Evolutionary conservation across 2,888 invertebrate genomes (phyloP), one percentile per base, ranked within the genome.

Genomic region (Argyresthia albistria): DNA sequence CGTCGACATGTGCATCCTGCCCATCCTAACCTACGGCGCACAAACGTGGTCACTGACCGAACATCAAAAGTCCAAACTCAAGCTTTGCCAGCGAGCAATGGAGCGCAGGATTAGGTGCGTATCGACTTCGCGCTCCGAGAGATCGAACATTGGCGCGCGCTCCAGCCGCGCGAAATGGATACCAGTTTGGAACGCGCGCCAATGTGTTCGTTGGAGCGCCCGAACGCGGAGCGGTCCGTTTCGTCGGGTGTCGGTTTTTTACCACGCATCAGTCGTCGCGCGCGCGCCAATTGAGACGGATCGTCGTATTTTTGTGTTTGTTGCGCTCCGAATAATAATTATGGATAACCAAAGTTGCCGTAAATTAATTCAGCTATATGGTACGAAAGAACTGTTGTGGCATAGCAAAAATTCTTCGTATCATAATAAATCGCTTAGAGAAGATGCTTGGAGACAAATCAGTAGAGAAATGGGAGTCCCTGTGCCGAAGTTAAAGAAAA

Each of bases 161-260:
- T 45, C 15, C 45, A 45, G 45, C 14, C 15, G 15, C 45, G 8
- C 12, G 15, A 45, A 45, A 45, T 15, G 45, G 45, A 15, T 15
- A 15, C 45, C 15, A 45, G 45, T 45, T 45, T 15, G 45, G 12
- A 45, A 45, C 15, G 45, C 39, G 39, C 39, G 39, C 39, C 45
- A 15, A 45, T 12, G 45, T 15, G 45, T 45, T 14, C 14, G 9
- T 14, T 45, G 14, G 14, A 12, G 16, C 45, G 45, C 14, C 12
- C 14, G 45, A 45, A 15, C 45, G 46, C 39, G 49, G 55, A 54
- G 52, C 54, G 51, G 53, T 12, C 54, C 50, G 54, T 55, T 54
- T 54, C 54, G 16, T 50, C 50, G 46, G 46, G 48, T 35, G 57
- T 58, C 57, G 58, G 56, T 58, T 59, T 59, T 56, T 58, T 55